phyloP scores from a whole-genome alignment of 1,140 invertebrate genomes.

The Mylabris phalerata region DNA sequence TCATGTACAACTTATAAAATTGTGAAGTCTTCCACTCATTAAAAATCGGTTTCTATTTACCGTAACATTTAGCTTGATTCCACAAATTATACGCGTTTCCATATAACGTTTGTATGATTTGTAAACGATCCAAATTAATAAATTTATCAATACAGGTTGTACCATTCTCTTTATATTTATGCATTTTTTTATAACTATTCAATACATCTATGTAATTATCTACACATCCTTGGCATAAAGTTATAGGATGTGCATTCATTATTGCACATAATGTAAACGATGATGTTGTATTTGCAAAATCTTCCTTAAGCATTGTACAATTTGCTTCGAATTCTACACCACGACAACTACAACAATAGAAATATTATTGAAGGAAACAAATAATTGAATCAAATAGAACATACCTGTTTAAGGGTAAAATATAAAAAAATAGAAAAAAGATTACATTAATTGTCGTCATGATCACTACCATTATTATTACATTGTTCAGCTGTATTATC shows the following conservation, averaged over 20 bases:
- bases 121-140: slow-evolving; percentile 48
- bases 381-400: background rate
- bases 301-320: slow-evolving; percentile 23
- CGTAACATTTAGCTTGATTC: slow-evolving; percentile 50
- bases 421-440: too few species aligned
- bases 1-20: too few species aligned
- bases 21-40: too few species aligned
- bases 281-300: slow-evolving; percentile 45
- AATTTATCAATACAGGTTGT: slow-evolving; percentile 47
- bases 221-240: slow-evolving; percentile 48
- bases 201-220: slow-evolving; percentile 44
- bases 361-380: background rate
- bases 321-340: slow-evolving; percentile 6
- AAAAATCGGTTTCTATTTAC: slow-evolving; percentile 32
- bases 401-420: too few species aligned
- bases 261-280: slow-evolving; percentile 50
- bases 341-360: too few species aligned
- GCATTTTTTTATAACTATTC: slow-evolving; percentile 45
- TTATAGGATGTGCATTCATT: slow-evolving; percentile 47
- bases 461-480: too few species aligned
- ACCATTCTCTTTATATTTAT: slow-evolving; percentile 31
- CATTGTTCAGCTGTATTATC: too few species aligned
- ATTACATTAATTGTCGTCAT: too few species aligned
- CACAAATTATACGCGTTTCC: slow-evolving; percentile 46
- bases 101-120: slow-evolving; percentile 47